Conservation (phyloP, 2,113 vertebrate genomes). For the Indicator indicator region DNA sequence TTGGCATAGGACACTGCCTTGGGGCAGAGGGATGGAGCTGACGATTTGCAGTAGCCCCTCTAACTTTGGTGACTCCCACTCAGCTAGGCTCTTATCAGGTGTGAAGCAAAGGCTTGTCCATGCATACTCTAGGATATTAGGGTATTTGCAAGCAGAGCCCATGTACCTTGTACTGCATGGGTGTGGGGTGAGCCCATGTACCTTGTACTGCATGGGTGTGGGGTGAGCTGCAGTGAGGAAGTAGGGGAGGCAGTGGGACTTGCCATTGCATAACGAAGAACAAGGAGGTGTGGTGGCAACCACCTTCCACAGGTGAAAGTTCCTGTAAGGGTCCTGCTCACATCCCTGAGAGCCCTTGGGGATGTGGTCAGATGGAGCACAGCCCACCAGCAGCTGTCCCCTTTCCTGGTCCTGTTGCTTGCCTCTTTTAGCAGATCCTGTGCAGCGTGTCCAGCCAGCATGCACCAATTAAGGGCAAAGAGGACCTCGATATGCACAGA, state of each 20-base stretch:
- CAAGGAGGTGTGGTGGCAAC: neutral
- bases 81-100: neutral
- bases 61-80: neutral
- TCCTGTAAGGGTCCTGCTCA: neutral
- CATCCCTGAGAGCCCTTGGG: fast-evolving
- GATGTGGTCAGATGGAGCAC: neutral
- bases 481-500: neutral
- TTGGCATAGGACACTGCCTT: neutral
- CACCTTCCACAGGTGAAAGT: fast-evolving
- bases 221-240: neutral
- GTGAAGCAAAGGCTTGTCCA: neutral
- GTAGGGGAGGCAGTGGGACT: neutral
- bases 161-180: neutral
- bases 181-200: neutral
- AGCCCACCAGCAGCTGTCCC: fast-evolving
- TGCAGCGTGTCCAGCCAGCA: neutral
- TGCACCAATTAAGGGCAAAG: neutral
- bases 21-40: neutral
- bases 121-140: fast-evolving
- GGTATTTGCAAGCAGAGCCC: neutral
- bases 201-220: fast-evolving
- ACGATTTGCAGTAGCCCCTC: neutral
- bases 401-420: neutral
- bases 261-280: neutral
- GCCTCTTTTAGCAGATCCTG: neutral